Percentiles rank a stretch among this genome's conserved stretches.
Evolutionary conservation across 2,113 vertebrate genomes (phyloP).

Genomic region (Seriola dumerili): DNA sequence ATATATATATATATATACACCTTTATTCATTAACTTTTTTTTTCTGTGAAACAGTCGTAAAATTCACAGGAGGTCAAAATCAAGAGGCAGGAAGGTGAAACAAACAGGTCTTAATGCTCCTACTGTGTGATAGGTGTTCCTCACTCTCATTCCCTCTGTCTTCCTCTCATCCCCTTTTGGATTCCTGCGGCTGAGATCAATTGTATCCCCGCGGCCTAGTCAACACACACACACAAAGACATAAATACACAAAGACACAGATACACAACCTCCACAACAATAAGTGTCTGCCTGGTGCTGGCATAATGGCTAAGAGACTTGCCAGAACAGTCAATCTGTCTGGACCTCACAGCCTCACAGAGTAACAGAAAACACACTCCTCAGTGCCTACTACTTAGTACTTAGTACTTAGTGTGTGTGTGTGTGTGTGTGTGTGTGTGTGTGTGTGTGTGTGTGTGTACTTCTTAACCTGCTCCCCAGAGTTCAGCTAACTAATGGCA

Average conservation of each 20-base stretch:
- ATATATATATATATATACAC: too few species aligned
- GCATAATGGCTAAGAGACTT: conserved; percentile 31
- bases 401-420: not conserved
- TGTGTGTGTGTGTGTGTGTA: conserved; percentile 5
- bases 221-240: conserved; percentile 6
- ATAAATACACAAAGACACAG: not conserved
- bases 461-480: not conserved
- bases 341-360: conserved; percentile 60
- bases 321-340: conserved; percentile 67
- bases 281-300: conserved; percentile 44
- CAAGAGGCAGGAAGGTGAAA: conserved; percentile 15
- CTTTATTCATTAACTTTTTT: too few species aligned
- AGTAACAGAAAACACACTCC: conserved; percentile 45
- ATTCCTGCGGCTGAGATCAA: conserved; percentile 61
- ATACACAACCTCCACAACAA: conserved; percentile 20
- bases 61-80: not conserved
- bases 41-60: not conserved
- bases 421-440: not conserved
- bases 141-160: conserved; percentile 23
- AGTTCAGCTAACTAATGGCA: not conserved
- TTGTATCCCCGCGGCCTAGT: conserved; percentile 43
- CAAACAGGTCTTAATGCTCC: conserved; percentile 2
- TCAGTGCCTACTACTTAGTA: not conserved
- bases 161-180: conserved; percentile 26
- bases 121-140: conserved; percentile 28